Percentiles rank a stretch among this genome's conserved stretches.
Conservation (phyloP, 2,113 vertebrate species). For the Myiagra hebetior region DNA sequence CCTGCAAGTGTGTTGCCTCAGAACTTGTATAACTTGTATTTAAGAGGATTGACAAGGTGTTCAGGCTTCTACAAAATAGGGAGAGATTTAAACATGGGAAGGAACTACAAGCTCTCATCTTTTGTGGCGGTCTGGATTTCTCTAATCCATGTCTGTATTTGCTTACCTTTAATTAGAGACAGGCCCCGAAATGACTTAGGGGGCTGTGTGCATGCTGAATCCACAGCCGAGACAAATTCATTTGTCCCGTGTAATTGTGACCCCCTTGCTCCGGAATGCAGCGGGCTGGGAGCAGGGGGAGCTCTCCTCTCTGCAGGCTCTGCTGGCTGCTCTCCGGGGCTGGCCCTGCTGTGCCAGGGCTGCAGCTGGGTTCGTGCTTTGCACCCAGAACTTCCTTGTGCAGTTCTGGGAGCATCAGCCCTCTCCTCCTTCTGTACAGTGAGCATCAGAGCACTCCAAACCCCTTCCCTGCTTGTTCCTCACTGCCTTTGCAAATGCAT, state of each 20-base stretch:
- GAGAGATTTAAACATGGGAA: not conserved
- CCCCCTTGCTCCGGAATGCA: not conserved
- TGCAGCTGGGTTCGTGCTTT: not conserved
- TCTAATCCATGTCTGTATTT: not conserved
- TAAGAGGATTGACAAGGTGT: not conserved
- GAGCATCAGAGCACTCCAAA: not conserved
- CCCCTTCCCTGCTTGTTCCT: not conserved
- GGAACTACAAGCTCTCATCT: not conserved
- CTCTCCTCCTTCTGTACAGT: not conserved
- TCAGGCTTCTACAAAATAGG: not conserved
- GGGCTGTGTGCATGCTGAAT: not conserved
- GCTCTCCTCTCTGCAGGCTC: not conserved
- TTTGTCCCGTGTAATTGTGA: not conserved
- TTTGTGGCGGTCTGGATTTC: not conserved
- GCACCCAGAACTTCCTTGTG: not conserved
- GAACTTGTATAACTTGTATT: not conserved
- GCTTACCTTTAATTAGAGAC: not conserved
- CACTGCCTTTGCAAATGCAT: not conserved
- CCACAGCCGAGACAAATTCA: not conserved
- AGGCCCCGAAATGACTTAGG: not conserved
- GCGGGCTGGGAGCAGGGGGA: not conserved
- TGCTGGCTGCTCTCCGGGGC: not conserved
- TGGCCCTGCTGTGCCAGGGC: not conserved
- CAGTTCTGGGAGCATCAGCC: not conserved
- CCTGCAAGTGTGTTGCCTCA: not conserved